Evolutionary conservation across 2,797 vertebrate genomes (phyloP).

Genomic region (Darevskia mixta): DNA sequence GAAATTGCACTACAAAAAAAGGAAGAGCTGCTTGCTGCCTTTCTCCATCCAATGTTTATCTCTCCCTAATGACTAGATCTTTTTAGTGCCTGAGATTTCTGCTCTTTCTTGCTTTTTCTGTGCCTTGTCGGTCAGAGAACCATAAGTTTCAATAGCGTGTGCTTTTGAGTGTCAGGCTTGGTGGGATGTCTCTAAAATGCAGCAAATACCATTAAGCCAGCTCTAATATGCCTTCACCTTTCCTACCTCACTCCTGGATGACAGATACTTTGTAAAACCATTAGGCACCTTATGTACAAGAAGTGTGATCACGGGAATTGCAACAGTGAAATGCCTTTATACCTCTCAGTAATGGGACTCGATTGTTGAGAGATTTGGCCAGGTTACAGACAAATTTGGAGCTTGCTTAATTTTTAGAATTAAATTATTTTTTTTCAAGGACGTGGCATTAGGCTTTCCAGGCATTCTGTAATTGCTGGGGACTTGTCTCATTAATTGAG

Average conservation of each 20-base stretch:
- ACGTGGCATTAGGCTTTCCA: not conserved
- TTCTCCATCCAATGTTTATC: too few species aligned
- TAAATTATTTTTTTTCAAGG: not conserved
- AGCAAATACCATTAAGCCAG: not conserved
- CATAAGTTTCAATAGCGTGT: not conserved
- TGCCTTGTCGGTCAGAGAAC: not conserved
- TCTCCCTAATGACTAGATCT: not conserved
- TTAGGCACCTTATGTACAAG: not conserved
- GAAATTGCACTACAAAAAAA: too few species aligned
- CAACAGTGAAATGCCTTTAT: not conserved
- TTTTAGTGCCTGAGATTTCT: not conserved
- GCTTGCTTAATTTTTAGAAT: not conserved
- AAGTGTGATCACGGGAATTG: not conserved
- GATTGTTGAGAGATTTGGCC: not conserved
- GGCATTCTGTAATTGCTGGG: not conserved
- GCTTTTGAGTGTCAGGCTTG: not conserved
- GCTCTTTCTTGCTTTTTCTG: not conserved
- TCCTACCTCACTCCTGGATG: not conserved
- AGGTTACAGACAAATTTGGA: not conserved
- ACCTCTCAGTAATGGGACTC: too few species aligned
- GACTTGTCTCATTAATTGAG: not conserved
- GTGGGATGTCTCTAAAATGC: not conserved
- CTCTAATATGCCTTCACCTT: not conserved
- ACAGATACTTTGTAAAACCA: not conserved
- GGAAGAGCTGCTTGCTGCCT: too few species aligned